These are phyloP conservation scores for Rhopalosiphum padi DNA, from an alignment of 1,140 invertebrate genomes.

Conservation along the genomic window DNA sequence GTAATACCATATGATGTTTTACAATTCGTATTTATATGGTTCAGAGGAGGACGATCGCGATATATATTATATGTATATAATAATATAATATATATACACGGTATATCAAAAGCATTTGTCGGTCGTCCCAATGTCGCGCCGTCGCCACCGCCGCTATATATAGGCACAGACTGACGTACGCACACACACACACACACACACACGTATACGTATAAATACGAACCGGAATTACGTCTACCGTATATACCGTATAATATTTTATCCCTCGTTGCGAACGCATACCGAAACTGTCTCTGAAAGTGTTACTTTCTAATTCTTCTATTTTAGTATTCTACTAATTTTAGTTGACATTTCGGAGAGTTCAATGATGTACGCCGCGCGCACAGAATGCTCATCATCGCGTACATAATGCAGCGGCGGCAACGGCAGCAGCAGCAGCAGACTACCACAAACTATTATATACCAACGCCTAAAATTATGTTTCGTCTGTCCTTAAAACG, in stretches of 20 bases:
- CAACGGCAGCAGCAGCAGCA: neutral
- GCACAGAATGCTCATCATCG: neutral
- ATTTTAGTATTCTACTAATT: constrained; percentile 36
- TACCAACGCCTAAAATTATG: neutral
- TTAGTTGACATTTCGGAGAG: constrained; percentile 34
- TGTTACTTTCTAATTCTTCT: constrained; percentile 3
- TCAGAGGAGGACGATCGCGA: neutral
- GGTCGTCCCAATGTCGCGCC: neutral
- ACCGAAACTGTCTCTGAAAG: neutral
- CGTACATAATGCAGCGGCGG: neutral
- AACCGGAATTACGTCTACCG: constrained; percentile 1
- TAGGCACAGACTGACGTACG: neutral
- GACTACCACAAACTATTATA: neutral
- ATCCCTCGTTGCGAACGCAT: neutral
- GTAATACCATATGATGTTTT: too few relatives aligned
- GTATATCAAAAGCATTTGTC: neutral
- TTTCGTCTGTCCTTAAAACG: neutral
- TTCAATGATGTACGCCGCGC: neutral
- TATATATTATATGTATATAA: neutral
- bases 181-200: neutral
- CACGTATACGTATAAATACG: neutral
- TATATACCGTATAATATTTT: neutral
- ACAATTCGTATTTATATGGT: too few relatives aligned
- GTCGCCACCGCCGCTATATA: neutral
- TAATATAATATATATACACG: too few relatives aligned